These are phyloP conservation scores for Eumacrocentrus americanus DNA, from an alignment of 2,888 invertebrate genomes.

Conservation along the genomic window DNA sequence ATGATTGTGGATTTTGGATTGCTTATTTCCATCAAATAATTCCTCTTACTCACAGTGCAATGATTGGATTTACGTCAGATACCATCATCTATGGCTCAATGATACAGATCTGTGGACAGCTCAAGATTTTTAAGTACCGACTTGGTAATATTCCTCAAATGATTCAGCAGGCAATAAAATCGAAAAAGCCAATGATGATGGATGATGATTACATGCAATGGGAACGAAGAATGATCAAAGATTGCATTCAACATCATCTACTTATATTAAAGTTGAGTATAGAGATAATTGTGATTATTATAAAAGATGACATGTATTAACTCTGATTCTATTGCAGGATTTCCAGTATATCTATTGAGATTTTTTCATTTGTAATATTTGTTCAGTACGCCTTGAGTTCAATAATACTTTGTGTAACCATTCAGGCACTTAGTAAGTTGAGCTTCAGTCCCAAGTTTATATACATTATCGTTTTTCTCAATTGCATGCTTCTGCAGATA, in stretches of 20 bases:
- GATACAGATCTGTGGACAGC: not conserved
- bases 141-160: not conserved
- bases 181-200: too few relatives aligned
- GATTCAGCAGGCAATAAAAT: not conserved
- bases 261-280: not conserved
- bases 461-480: not conserved
- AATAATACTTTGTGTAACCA: constrained; percentile 12
- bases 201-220: not conserved
- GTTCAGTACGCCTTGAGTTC: constrained; percentile 17
- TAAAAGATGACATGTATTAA: not conserved
- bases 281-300: not conserved
- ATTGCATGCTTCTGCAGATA: constrained; percentile 27
- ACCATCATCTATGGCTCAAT: not conserved
- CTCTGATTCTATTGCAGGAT: not conserved
- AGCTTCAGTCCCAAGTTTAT: constrained; percentile 8
- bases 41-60: not conserved
- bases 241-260: not conserved
- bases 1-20: not conserved
- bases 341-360: constrained; percentile 3
- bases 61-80: not conserved
- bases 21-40: not conserved
- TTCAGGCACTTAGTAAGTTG: constrained; percentile 10
- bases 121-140: not conserved
- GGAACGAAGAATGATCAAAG: not conserved
- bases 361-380: constrained; percentile 21